Conservation (phyloP, 2,888 invertebrate species). For the Epirrita christyi region DNA sequence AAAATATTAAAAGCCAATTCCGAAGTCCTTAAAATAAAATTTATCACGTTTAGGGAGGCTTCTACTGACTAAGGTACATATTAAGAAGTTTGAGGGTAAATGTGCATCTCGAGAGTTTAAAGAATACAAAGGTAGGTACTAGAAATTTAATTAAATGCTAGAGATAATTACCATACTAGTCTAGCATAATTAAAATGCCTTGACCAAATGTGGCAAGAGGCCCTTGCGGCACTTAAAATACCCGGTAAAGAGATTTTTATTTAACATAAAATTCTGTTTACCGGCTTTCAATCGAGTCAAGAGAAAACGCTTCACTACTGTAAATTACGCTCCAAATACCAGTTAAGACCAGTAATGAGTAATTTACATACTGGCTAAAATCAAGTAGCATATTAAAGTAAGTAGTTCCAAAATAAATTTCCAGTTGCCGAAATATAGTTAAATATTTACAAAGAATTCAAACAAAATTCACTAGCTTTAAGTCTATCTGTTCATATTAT, state of each 20-base stretch:
- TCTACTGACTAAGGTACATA: not conserved
- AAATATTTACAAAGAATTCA: slow-evolving; percentile 6
- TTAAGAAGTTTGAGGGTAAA: slow-evolving; percentile 1
- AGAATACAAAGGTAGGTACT: not conserved
- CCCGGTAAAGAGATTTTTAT: slow-evolving; percentile 4
- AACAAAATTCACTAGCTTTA: slow-evolving; percentile 1
- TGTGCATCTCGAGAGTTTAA: not conserved
- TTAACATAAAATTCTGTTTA: slow-evolving; percentile 10
- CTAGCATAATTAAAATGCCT: not conserved
- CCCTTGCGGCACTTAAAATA: slow-evolving; percentile 1
- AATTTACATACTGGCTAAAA: slow-evolving; percentile 22
- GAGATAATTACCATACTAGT: not conserved
- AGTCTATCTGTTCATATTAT: too few relatives aligned
- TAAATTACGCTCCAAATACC: slow-evolving; percentile 18
- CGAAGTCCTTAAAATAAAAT: slow-evolving; percentile 8
- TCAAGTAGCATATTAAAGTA: slow-evolving; percentile 9
- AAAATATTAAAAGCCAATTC: slow-evolving; percentile 46
- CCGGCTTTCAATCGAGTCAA: slow-evolving; percentile 9
- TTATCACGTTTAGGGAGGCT: not conserved
- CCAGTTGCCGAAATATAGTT: slow-evolving; percentile 3
- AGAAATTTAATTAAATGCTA: slow-evolving; percentile 9
- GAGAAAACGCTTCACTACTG: slow-evolving; percentile 15
- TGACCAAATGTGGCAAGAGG: slow-evolving; percentile 8
- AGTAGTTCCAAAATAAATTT: slow-evolving; percentile 1
- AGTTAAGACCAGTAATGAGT: slow-evolving; percentile 22